Conservation (phyloP, 2,113 vertebrate genomes). For the Corvus moneduloides region DNA sequence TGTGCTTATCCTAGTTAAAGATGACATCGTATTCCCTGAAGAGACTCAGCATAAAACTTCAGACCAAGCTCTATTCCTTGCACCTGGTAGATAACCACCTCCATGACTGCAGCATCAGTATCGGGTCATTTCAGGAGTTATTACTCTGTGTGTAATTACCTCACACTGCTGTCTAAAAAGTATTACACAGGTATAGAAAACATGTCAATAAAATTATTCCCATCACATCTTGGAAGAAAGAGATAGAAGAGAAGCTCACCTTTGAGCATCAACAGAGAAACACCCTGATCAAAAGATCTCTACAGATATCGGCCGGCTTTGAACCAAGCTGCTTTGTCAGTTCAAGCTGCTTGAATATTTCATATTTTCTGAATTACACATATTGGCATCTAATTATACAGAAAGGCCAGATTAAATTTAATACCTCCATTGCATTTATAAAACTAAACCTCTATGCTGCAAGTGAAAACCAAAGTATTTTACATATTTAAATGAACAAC, state of each 20-base stretch:
- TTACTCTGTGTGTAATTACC: not conserved
- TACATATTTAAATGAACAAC: not conserved
- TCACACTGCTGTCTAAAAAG: not conserved
- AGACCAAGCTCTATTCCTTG: not conserved
- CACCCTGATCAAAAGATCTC: not conserved
- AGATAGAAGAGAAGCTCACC: not conserved
- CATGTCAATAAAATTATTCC: not conserved
- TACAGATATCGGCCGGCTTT: not conserved
- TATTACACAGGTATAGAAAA: not conserved
- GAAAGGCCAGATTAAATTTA: not conserved
- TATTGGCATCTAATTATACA: constrained; percentile 23
- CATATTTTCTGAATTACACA: not conserved
- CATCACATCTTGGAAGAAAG: not conserved
- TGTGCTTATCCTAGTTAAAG: not conserved
- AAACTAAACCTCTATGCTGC: not conserved
- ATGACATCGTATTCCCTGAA: not conserved
- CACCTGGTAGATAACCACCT: not conserved
- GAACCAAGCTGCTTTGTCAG: not conserved
- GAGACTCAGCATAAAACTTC: not conserved
- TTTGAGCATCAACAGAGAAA: not conserved
- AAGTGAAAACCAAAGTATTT: not conserved
- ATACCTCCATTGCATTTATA: not conserved
- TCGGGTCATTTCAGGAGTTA: not conserved
- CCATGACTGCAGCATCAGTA: not conserved
- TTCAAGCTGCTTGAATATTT: not conserved